These are phyloP conservation scores for Melanogrammus aeglefinus DNA, from an alignment of 2,797 vertebrate genomes.

Conservation along the genomic window DNA sequence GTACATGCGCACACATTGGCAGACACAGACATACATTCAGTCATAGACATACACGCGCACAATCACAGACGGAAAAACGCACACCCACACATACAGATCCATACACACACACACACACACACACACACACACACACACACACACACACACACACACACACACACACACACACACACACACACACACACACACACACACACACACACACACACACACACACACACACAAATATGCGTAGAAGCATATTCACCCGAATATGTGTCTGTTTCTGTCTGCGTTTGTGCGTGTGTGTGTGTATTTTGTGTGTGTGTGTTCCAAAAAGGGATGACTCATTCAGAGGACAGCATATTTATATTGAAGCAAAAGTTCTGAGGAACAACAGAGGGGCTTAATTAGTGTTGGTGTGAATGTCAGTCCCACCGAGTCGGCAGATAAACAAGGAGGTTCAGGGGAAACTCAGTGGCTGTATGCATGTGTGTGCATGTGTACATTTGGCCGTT, in stretches of 20 bases:
- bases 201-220: not conserved
- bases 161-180: not conserved
- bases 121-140: too few species aligned
- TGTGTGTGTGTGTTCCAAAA: not conserved
- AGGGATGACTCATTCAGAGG: constrained; percentile 48
- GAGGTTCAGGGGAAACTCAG: not conserved
- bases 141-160: too few species aligned
- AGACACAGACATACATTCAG: too few species aligned
- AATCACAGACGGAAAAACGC: not conserved
- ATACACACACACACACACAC: too few species aligned
- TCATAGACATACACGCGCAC: not conserved
- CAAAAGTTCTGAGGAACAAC: not conserved
- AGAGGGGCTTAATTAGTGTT: not conserved
- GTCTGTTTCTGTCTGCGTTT: not conserved
- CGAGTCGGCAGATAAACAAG: constrained; percentile 1
- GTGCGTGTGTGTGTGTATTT: not conserved
- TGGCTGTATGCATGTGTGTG: too few species aligned
- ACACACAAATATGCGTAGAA: not conserved
- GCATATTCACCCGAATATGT: not conserved
- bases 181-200: not conserved
- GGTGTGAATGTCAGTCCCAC: constrained; percentile 18
- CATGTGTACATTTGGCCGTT: too few species aligned
- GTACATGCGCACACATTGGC: too few species aligned
- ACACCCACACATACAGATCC: not conserved
- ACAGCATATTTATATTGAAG: constrained; percentile 3